Conservation (phyloP, 2,888 invertebrate genomes). For the Panopea generosa region DNA sequence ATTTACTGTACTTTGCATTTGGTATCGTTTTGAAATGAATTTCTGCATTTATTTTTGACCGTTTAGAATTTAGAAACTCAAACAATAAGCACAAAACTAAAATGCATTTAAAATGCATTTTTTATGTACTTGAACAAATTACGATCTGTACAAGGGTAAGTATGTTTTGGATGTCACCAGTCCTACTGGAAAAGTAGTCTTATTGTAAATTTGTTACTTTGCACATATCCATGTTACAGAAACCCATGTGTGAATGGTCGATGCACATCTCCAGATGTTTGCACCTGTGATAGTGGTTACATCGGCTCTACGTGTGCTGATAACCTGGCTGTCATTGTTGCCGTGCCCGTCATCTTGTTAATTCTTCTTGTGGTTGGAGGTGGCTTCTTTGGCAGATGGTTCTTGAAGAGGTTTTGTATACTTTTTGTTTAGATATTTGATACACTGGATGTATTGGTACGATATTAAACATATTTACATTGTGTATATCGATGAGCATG, state of each 20-base stretch:
- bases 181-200: no score
- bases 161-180: no score
- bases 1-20: no score
- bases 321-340: constrained; percentile 43
- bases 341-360: constrained; percentile 46
- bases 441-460: background rate
- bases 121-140: no score
- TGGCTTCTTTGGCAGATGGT: constrained; percentile 51
- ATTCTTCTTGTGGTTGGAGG: constrained; percentile 25
- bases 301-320: constrained; percentile 52
- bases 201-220: no score
- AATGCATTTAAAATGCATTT: no score
- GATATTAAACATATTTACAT: background rate
- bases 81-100: no score
- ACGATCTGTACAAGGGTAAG: no score
- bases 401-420: constrained; percentile 63
- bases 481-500: no score
- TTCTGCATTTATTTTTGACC: no score
- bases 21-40: no score
- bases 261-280: constrained; percentile 62
- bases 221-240: constrained; percentile 32
- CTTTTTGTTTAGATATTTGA: background rate
- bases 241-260: constrained; percentile 54
- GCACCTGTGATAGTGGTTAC: constrained; percentile 62
- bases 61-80: no score